Conservation (phyloP, 2,797 vertebrate genomes). For the Spinibarbus caldwelli region DNA sequence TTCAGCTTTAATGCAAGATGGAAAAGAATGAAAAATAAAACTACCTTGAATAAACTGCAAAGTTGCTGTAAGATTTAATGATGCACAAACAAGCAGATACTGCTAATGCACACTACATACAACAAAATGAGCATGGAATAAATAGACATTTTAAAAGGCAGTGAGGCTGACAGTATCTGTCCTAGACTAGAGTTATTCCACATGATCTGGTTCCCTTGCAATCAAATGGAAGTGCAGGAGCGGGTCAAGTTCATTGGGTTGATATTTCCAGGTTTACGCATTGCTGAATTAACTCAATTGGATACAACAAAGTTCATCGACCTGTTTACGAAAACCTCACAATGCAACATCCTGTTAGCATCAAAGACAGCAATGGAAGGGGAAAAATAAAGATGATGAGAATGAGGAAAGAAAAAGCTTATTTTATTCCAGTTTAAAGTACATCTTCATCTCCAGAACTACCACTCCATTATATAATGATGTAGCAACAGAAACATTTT, state of each 20-base stretch:
- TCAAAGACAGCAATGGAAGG: not conserved
- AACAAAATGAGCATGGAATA: not conserved
- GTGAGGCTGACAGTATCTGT: constrained; percentile 18
- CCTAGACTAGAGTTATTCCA: constrained; percentile 43
- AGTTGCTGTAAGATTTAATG: not conserved
- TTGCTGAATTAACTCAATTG: constrained; percentile 71
- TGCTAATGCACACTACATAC: not conserved
- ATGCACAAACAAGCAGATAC: not conserved
- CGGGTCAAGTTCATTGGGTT: constrained; percentile 42
- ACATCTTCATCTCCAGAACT: constrained; percentile 48
- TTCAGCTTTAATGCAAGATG: not conserved
- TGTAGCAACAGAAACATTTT: constrained; percentile 48
- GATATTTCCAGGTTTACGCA: constrained; percentile 65
- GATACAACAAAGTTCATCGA: constrained; percentile 50
- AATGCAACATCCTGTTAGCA: constrained; percentile 16
- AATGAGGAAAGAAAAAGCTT: constrained; percentile 49
- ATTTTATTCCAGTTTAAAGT: constrained; percentile 56
- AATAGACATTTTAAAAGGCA: not conserved
- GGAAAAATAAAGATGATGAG: constrained; percentile 25
- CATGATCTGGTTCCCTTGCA: constrained; percentile 52
- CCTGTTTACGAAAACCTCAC: constrained; percentile 11
- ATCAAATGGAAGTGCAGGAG: constrained; percentile 54
- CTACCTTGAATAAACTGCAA: not conserved
- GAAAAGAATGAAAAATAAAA: not conserved
- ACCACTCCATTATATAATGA: constrained; percentile 51